These are phyloP conservation scores for Rhodophaea formosa DNA, from an alignment of 2,888 invertebrate species.

Conservation along the genomic window DNA sequence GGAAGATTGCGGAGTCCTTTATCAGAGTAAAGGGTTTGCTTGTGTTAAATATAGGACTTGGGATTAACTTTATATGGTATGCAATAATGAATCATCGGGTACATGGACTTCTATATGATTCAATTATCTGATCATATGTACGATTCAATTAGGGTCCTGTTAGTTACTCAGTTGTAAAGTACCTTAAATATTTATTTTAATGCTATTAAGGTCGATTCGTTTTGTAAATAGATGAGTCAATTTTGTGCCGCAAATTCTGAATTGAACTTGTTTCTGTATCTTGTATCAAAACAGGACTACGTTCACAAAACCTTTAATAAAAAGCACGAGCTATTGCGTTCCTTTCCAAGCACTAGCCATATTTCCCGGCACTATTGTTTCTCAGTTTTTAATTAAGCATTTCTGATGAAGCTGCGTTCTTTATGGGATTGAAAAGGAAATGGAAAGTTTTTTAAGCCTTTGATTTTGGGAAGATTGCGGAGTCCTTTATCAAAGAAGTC, in stretches of 20 bases:
- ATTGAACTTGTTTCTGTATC: too few species aligned
- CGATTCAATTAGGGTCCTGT: too few species aligned
- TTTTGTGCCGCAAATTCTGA: too few species aligned
- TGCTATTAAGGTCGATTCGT: too few species aligned
- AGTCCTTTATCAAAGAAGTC: slow-evolving; percentile 15
- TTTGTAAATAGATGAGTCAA: too few species aligned
- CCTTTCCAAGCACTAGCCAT: slow-evolving; percentile 18
- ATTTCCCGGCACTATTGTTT: slow-evolving; percentile 25
- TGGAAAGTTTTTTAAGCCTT: slow-evolving; percentile 24
- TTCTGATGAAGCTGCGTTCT: slow-evolving; percentile 30
- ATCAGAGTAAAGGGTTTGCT: slow-evolving; percentile 11
- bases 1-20: slow-evolving; percentile 14
- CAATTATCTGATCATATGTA: too few species aligned
- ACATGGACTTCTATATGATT: neutral
- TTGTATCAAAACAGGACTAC: neutral
- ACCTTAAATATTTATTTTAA: too few species aligned
- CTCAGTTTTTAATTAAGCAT: slow-evolving; percentile 28
- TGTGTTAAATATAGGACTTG: neutral
- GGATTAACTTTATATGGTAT: neutral
- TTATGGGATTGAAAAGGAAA: slow-evolving; percentile 29
- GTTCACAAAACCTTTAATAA: slow-evolving; percentile 1
- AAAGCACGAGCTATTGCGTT: neutral
- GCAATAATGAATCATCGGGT: neutral
- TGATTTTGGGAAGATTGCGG: slow-evolving; percentile 9
- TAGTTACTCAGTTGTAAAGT: too few species aligned